A percentile compares a stretch with the other conserved stretches of the same genome.
phyloP scores from a whole-genome alignment of 1,140 invertebrate genomes.

The Diprion similis region DNA sequence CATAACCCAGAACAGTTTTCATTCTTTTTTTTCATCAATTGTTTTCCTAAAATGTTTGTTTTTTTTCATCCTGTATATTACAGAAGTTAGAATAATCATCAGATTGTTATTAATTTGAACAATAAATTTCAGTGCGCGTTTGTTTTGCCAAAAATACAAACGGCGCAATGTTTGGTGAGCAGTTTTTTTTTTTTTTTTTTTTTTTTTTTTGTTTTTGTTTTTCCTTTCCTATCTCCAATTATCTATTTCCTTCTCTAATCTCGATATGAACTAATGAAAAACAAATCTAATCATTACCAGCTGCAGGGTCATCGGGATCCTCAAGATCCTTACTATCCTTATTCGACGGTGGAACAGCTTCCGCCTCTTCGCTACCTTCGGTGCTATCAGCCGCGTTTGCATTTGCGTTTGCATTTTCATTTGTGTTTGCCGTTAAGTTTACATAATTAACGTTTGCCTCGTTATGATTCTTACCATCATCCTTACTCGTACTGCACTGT shows the following conservation, averaged over 20 bases:
- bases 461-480: constrained; percentile 7
- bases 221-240: constrained; percentile 29
- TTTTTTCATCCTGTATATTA: too few relatives aligned
- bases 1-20: constrained; percentile 50
- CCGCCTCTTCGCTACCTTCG: constrained; percentile 41
- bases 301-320: constrained; percentile 27
- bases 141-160: constrained; percentile 40
- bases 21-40: constrained; percentile 26
- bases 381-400: constrained; percentile 51
- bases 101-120: constrained; percentile 6
- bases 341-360: constrained; percentile 26
- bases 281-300: constrained; percentile 45
- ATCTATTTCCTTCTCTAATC: constrained; percentile 35
- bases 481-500: constrained; percentile 25
- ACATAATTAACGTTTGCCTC: constrained; percentile 1
- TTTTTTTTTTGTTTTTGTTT: constrained; percentile 24
- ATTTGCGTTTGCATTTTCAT: constrained; percentile 37
- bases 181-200: constrained; percentile 22
- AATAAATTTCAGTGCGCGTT: constrained; percentile 36
- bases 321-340: constrained; percentile 44
- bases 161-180: constrained; percentile 44
- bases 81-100: neutral
- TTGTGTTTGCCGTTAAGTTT: neutral
- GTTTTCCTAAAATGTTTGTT: neutral
- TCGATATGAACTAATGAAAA: neutral